These are phyloP conservation scores for Hydractinia symbiolongicarpus DNA, from an alignment of 30 jellyfish, hydroid and myxozoan genomes.

Conservation along the genomic window DNA sequence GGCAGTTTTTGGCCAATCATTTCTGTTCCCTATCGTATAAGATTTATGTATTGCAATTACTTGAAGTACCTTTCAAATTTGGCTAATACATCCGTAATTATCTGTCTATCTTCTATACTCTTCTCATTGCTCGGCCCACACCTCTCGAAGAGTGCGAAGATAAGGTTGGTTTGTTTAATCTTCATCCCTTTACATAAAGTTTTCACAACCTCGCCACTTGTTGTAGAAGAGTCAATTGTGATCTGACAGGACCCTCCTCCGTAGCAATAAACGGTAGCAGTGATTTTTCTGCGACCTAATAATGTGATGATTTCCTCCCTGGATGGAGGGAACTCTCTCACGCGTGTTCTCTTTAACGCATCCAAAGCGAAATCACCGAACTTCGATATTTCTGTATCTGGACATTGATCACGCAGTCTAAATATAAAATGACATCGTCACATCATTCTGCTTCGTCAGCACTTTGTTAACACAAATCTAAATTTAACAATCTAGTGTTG, in stretches of 20 bases:
- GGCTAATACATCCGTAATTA: slow-evolving; percentile 83
- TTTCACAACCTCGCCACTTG: slow-evolving; percentile 97
- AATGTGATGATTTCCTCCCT: slow-evolving; percentile 91
- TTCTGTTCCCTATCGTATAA: too few species aligned
- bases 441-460: background rate
- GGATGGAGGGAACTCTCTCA: slow-evolving; percentile 96
- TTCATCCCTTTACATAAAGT: slow-evolving; percentile 88
- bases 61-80: slow-evolving; percentile 81
- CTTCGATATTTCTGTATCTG: slow-evolving; percentile 84
- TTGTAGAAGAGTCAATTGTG: slow-evolving; percentile 86
- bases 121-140: slow-evolving; percentile 88
- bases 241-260: slow-evolving; percentile 98
- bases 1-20: too few species aligned
- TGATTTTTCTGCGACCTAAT: slow-evolving; percentile 89
- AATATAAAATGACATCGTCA: background rate
- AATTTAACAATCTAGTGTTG: background rate
- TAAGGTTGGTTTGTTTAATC: slow-evolving; percentile 53
- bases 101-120: slow-evolving; percentile 86
- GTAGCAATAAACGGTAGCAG: slow-evolving; percentile 78
- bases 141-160: slow-evolving; percentile 90
- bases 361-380: slow-evolving; percentile 88
- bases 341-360: slow-evolving; percentile 76
- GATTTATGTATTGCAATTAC: too few species aligned
- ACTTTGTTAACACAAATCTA: background rate
- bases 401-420: slow-evolving; percentile 74